Evolutionary conservation across 2,797 vertebrate species (phyloP), one percentile per base, ranked within the genome.

Genomic region (Anguilla marmorata): DNA sequence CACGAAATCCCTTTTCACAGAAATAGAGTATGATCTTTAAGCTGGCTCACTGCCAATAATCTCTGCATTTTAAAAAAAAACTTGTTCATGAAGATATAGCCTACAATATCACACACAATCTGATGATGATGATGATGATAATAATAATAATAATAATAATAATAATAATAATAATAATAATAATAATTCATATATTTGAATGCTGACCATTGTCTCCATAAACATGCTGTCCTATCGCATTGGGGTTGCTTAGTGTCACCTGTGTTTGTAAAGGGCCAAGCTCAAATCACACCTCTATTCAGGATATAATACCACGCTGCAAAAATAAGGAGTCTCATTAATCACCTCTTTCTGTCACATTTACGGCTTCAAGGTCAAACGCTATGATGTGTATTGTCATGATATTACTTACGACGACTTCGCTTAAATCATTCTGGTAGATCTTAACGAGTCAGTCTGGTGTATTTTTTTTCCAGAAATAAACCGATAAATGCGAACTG

Each of bases 261-360:
- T 85, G 80, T 87, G 72, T 63, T 89, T 79, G 45, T 88, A 86
- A 90, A 84, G 52, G 87, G 80, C 89, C 48, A 90, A 90, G 87
- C 91, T 90, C 89, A 85, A 69, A 90, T 90, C 89, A 86, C 90
- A 84, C 90, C 86, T 92, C 69, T 89, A 90, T 91, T 85, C 86
- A 87, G 89, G 79, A n/a, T 87, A 89, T 93, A 91, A 90, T 88
- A 93, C 86, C 92, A 90, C 91, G 91, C 92, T 93, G 56, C 89
- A 92, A 90, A 90, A 92, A 90, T 66, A 88, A 90, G 88, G 84
- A 89, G 89, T 90, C 87, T 90, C 89, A 54, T 90, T 93, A 93
- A 94, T 94, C 93, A 94, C 91, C 94, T 91, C 88, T 89, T 94
- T 94, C 89, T 94, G 94, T 95, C 95, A 95, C 93, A 93, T 93